Evolutionary conservation across 2,113 vertebrate genomes (phyloP).

Genomic region (Salminus brasiliensis): DNA sequence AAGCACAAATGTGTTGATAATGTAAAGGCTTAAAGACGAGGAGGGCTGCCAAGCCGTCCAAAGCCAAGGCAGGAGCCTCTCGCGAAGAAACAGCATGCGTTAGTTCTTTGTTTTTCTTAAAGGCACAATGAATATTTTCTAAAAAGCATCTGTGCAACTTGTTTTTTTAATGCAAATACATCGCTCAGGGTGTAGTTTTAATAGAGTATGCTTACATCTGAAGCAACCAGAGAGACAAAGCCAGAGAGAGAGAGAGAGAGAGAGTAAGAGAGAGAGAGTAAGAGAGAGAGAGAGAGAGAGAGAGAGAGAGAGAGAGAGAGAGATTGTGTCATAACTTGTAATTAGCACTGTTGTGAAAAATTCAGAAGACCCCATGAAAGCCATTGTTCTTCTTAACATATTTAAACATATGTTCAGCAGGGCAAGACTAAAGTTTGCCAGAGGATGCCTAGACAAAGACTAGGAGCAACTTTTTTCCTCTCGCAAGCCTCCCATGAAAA

Average conservation of each 20-base stretch:
- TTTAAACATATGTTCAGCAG: too few relatives aligned
- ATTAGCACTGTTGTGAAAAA: not conserved
- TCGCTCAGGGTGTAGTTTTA: not conserved
- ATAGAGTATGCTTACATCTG: not conserved
- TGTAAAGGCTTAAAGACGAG: slow-evolving; percentile 9
- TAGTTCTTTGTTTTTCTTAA: not conserved
- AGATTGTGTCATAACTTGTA: not conserved
- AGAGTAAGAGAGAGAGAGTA: too few relatives aligned
- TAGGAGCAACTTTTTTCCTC: too few relatives aligned
- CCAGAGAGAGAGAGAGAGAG: not conserved
- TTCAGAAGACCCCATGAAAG: too few relatives aligned
- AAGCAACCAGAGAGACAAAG: too few relatives aligned
- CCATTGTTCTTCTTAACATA: too few relatives aligned
- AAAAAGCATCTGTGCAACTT: not conserved
- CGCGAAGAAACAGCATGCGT: not conserved
- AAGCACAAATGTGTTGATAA: slow-evolving; percentile 30
- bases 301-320: not conserved
- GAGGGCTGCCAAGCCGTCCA: not conserved
- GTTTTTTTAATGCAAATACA: slow-evolving; percentile 8
- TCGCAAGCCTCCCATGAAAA: too few relatives aligned
- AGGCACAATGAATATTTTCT: slow-evolving; percentile 10
- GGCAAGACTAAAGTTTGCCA: too few relatives aligned
- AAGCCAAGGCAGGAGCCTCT: not conserved
- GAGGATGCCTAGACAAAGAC: too few relatives aligned
- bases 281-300: too few relatives aligned